phyloP scores from a whole-genome alignment of 2,888 invertebrate species.

The Electrophaes corylata region DNA sequence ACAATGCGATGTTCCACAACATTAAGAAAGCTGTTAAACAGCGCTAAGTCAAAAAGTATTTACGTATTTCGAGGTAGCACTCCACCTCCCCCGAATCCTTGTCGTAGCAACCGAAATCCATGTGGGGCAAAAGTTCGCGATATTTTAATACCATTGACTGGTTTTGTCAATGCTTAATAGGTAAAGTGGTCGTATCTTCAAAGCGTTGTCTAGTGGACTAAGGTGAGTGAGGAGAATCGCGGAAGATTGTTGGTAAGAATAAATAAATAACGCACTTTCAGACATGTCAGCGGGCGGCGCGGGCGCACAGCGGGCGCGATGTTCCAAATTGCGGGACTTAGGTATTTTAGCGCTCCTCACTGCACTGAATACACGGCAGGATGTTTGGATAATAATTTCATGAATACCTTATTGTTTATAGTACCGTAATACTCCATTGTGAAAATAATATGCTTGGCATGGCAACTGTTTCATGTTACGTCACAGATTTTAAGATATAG shows the following conservation, averaged over 20 bases:
- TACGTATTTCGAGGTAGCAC: slow-evolving; percentile 88
- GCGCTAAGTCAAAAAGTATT: slow-evolving; percentile 76
- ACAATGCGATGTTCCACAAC: slow-evolving; percentile 76
- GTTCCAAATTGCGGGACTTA: slow-evolving; percentile 71
- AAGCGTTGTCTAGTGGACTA: slow-evolving; percentile 75
- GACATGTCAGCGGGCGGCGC: slow-evolving; percentile 69
- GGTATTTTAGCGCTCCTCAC: slow-evolving; percentile 57
- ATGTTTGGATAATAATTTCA: slow-evolving; percentile 72
- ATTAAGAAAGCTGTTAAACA: slow-evolving; percentile 71
- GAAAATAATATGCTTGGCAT: slow-evolving; percentile 19
- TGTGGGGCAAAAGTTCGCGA: slow-evolving; percentile 61
- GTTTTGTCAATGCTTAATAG: slow-evolving; percentile 51
- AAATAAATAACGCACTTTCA: slow-evolving; percentile 80
- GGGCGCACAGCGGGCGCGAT: slow-evolving; percentile 65
- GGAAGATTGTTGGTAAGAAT: slow-evolving; percentile 70
- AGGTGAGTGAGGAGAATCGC: slow-evolving; percentile 55
- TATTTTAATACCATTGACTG: slow-evolving; percentile 63
- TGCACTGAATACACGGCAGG: slow-evolving; percentile 60
- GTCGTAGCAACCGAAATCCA: slow-evolving; percentile 87
- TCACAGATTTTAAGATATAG: slow-evolving; percentile 3
- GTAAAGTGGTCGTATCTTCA: slow-evolving; percentile 69
- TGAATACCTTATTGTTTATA: slow-evolving; percentile 56
- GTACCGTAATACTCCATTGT: slow-evolving; percentile 31
- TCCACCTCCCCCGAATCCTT: slow-evolving; percentile 88
- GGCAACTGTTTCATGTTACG: slow-evolving; percentile 5